These are phyloP conservation scores for Agriopis aurantiaria DNA, from an alignment of 2,888 invertebrate species.

Conservation along the genomic window DNA sequence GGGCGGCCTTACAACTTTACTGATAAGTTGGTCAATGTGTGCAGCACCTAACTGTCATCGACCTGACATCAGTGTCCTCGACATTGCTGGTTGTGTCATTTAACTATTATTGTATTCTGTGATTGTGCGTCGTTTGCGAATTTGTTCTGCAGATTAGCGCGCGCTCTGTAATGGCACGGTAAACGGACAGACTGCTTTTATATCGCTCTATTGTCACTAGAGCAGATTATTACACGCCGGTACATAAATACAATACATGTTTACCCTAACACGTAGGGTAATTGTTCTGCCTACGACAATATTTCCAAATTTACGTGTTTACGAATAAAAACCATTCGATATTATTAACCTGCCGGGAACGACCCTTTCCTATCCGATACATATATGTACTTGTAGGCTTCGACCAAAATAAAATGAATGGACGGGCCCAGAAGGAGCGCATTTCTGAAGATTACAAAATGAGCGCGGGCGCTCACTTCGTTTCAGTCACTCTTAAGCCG, in stretches of 20 bases:
- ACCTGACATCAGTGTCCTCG: conserved; percentile 1
- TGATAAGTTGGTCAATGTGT: background rate
- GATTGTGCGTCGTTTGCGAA: conserved; percentile 8
- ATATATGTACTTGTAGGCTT: no score
- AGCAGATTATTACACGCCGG: background rate
- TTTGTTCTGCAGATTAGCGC: conserved; percentile 13
- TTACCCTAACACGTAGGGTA: background rate
- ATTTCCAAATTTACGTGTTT: background rate
- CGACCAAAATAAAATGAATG: no score
- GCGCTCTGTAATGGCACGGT: background rate
- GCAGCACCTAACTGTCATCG: background rate
- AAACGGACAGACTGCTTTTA: conserved; percentile 7
- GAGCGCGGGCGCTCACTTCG: no score
- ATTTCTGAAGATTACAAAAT: no score
- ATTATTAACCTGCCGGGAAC: no score
- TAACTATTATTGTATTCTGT: background rate
- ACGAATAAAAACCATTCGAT: background rate
- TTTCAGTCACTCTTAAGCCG: no score
- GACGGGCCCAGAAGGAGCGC: no score
- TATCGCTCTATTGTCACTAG: conserved; percentile 16
- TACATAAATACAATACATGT: background rate
- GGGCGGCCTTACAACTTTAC: background rate
- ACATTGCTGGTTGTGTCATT: background rate
- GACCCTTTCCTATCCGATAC: no score
- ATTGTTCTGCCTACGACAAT: background rate